Conservation (phyloP, 1,140 invertebrate genomes). For the Platorchestia sp. region DNA sequence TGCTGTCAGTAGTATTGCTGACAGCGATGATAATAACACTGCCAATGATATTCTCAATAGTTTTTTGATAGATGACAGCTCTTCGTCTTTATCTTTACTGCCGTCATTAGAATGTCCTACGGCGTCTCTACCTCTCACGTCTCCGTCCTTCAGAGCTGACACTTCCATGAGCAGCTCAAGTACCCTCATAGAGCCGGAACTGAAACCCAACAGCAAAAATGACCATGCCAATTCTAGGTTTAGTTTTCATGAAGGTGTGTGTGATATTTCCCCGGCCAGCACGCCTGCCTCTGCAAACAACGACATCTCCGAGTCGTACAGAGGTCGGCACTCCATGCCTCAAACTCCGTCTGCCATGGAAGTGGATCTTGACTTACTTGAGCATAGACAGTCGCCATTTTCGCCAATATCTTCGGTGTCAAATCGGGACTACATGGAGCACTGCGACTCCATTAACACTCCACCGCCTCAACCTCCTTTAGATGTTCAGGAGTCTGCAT, state of each 20-base stretch:
- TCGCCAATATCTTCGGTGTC: slow-evolving; percentile 59
- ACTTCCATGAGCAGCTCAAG: slow-evolving; percentile 24
- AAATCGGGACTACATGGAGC: slow-evolving; percentile 59
- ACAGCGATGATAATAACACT: slow-evolving; percentile 52
- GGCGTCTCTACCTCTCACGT: slow-evolving; percentile 25
- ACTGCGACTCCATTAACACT: slow-evolving; percentile 66
- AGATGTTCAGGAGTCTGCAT: not conserved
- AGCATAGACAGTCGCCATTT: slow-evolving; percentile 64
- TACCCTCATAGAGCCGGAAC: not conserved
- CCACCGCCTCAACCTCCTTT: slow-evolving; percentile 66
- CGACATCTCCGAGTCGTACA: not conserved
- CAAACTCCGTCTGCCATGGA: slow-evolving; percentile 71
- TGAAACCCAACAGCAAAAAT: not conserved
- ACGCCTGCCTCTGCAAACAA: slow-evolving; percentile 67
- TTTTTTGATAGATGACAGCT: slow-evolving; percentile 45
- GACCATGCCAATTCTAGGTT: not conserved
- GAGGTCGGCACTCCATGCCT: slow-evolving; percentile 62
- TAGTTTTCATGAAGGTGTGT: slow-evolving; percentile 54
- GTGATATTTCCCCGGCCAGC: slow-evolving; percentile 33
- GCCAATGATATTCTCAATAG: slow-evolving; percentile 45
- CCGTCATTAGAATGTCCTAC: slow-evolving; percentile 37
- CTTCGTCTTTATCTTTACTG: slow-evolving; percentile 27
- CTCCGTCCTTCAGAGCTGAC: slow-evolving; percentile 31
- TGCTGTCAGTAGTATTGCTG: slow-evolving; percentile 55
- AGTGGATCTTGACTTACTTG: slow-evolving; percentile 68